A percentile compares a stretch with the other conserved stretches of the same genome.
These are phyloP conservation scores for Parasteatoda lunata DNA, from an alignment of 2,888 invertebrate genomes.

Conservation along the genomic window DNA sequence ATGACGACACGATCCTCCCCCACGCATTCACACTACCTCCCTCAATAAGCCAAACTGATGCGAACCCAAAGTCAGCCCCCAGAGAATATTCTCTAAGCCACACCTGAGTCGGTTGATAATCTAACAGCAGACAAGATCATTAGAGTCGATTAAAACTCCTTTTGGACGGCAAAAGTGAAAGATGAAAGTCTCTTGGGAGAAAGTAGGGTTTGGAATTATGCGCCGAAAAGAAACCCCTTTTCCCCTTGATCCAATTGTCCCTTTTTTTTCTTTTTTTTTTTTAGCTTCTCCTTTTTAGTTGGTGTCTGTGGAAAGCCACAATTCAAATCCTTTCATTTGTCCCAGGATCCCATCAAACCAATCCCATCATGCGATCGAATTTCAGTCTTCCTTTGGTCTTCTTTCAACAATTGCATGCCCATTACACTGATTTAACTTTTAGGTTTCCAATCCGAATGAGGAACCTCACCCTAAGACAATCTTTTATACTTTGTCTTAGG, in stretches of 20 bases:
- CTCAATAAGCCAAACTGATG: slow-evolving; percentile 1
- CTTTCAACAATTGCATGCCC: slow-evolving; percentile 47
- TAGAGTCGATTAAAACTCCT: slow-evolving; percentile 61
- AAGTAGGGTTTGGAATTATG: slow-evolving; percentile 28
- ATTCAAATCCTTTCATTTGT: slow-evolving; percentile 61
- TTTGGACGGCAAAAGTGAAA: slow-evolving; percentile 40
- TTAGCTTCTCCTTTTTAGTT: background rate
- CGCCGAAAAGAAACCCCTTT: slow-evolving; percentile 26
- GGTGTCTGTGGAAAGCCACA: slow-evolving; percentile 43
- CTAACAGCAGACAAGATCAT: slow-evolving; percentile 61
- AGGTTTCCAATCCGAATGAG: slow-evolving; percentile 39
- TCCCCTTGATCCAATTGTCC: slow-evolving; percentile 57
- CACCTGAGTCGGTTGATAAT: slow-evolving; percentile 63
- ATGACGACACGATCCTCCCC: background rate
- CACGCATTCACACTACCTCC: background rate
- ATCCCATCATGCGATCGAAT: slow-evolving; percentile 33
- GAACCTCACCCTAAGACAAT: slow-evolving; percentile 42
- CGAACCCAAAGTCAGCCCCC: slow-evolving; percentile 26
- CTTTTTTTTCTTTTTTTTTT: slow-evolving; percentile 18
- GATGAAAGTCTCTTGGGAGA: slow-evolving; percentile 22
- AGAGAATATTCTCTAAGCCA: slow-evolving; percentile 60
- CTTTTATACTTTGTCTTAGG: slow-evolving; percentile 40
- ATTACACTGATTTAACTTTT: slow-evolving; percentile 59
- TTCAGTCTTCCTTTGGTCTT: slow-evolving; percentile 42
- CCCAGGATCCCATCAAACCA: slow-evolving; percentile 49